A percentile compares a stretch with the other conserved stretches of the same genome.
Conservation (phyloP, 2,113 vertebrate genomes). For the Microtus richardsoni region DNA sequence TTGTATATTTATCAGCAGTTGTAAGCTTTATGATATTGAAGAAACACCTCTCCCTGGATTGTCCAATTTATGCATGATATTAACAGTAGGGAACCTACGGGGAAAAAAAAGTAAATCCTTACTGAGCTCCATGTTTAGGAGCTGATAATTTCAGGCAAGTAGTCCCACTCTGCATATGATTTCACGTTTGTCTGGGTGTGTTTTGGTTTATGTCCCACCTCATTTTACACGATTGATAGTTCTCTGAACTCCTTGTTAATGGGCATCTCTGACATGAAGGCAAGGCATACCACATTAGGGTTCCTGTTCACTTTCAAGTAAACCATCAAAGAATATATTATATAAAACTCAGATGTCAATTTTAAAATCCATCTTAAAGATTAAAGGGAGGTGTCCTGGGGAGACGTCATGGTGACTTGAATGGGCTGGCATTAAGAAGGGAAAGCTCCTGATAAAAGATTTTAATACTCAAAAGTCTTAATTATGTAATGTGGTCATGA, state of each 20-base stretch:
- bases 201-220: conserved; percentile 47
- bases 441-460: conserved; percentile 55
- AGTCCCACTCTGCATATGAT: conserved; percentile 36
- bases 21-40: conserved; percentile 15
- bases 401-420: conserved; percentile 66
- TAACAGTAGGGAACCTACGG: neutral
- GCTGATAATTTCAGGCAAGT: conserved; percentile 51
- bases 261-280: conserved; percentile 71
- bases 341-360: conserved; percentile 63
- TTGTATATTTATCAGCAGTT: conserved; percentile 53
- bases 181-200: conserved; percentile 20
- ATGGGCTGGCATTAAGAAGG: conserved; percentile 50
- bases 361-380: conserved; percentile 74
- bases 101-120: neutral
- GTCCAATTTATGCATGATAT: neutral
- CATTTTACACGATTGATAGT: conserved; percentile 63
- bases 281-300: conserved; percentile 48
- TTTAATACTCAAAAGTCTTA: conserved; percentile 61
- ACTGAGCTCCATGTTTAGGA: conserved; percentile 50
- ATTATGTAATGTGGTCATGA: conserved; percentile 59
- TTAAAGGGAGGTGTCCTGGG: conserved; percentile 55
- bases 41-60: neutral
- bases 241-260: conserved; percentile 36
- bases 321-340: conserved; percentile 70
- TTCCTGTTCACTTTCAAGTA: conserved; percentile 70